Evolutionary conservation across 1,140 invertebrate species (phyloP).

Genomic region (Vanessa tameamea): DNA sequence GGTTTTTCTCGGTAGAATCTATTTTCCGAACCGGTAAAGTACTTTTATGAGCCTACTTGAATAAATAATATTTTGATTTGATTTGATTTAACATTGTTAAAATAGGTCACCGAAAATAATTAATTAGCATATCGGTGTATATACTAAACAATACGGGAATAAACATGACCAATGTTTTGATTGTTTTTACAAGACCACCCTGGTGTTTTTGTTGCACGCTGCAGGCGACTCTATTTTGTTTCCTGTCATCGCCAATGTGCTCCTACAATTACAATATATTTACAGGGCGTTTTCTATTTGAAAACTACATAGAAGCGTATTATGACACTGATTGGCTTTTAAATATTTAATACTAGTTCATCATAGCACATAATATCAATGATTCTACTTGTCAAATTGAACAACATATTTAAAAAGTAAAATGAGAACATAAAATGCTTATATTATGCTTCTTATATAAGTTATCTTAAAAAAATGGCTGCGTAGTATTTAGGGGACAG

Average conservation of each 20-base stretch:
- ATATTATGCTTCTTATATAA: too few species aligned
- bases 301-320: constrained; percentile 3
- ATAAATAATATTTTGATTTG: too few species aligned
- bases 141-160: constrained; percentile 16
- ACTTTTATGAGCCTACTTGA: too few species aligned
- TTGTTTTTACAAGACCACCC: constrained; percentile 57
- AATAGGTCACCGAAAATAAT: not conserved
- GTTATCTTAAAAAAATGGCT: not conserved
- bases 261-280: constrained; percentile 58
- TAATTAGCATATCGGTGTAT: not conserved
- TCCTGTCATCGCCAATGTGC: constrained; percentile 50
- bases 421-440: too few species aligned
- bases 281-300: constrained; percentile 24
- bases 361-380: too few species aligned
- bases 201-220: constrained; percentile 57
- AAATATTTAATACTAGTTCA: not conserved
- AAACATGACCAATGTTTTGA: constrained; percentile 51
- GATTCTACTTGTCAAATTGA: too few species aligned
- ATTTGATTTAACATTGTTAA: too few species aligned
- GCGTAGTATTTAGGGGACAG: constrained; percentile 6
- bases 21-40: too few species aligned
- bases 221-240: constrained; percentile 54
- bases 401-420: too few species aligned
- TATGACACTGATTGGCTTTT: constrained; percentile 16
- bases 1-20: too few species aligned